Conservation (phyloP, 2,797 vertebrate genomes). For the Chelonia mydas region DNA sequence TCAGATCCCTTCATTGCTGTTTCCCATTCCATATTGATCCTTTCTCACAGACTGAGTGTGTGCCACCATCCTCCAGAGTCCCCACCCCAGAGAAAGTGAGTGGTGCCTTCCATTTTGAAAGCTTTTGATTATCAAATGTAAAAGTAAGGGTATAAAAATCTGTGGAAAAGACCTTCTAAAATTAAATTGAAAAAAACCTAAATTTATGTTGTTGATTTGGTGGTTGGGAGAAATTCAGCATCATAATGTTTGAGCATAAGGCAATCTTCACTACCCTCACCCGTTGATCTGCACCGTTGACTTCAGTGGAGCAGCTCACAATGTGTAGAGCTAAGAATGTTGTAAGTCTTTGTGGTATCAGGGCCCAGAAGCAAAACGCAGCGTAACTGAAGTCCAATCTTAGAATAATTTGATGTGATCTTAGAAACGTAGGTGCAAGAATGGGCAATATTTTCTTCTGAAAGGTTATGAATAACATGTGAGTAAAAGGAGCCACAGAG, state of each 20-base stretch:
- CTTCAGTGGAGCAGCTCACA: not conserved
- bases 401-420: not conserved
- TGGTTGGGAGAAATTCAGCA: not conserved
- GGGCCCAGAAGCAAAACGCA: not conserved
- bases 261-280: not conserved
- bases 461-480: not conserved
- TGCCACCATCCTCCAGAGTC: not conserved
- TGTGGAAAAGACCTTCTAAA: not conserved
- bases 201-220: not conserved
- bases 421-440: not conserved
- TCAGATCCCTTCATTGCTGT: accelerated
- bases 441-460: not conserved
- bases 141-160: not conserved
- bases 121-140: not conserved
- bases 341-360: not conserved
- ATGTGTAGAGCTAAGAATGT: not conserved
- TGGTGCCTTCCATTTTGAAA: not conserved
- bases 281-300: not conserved
- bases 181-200: not conserved
- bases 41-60: not conserved
- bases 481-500: not conserved
- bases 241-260: not conserved
- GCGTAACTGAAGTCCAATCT: not conserved
- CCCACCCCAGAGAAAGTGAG: not conserved
- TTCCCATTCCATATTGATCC: not conserved